Conservation (phyloP, 2,888 invertebrate species). For the Apoda limacodes region DNA sequence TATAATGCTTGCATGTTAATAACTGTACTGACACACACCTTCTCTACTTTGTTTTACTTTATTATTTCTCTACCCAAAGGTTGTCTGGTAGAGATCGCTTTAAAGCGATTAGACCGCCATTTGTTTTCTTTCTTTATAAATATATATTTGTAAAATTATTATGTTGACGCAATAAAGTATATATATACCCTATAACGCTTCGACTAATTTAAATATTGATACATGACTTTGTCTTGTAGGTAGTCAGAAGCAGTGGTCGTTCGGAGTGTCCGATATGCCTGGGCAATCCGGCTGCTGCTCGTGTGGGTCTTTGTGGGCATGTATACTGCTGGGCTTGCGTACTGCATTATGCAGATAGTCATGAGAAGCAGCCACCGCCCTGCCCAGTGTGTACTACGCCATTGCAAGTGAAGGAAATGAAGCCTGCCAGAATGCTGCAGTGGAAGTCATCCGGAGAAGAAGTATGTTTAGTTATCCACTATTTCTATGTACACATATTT, state of each 20-base stretch:
- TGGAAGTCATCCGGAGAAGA: conserved; percentile 50
- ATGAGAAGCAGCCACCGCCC: conserved; percentile 80
- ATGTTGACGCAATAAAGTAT: too few relatives aligned
- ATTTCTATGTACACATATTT: not conserved
- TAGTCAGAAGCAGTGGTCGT: conserved; percentile 48
- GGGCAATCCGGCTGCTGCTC: conserved; percentile 86
- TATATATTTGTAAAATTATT: conserved; percentile 2
- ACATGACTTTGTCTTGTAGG: conserved; percentile 25
- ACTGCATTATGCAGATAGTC: conserved; percentile 89
- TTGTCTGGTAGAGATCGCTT: too few relatives aligned
- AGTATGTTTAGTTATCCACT: conserved; percentile 25
- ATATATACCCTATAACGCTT: not conserved
- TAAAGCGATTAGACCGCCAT: too few relatives aligned
- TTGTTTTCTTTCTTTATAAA: not conserved
- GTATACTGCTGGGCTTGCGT: conserved; percentile 97
- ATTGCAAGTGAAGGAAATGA: conserved; percentile 83
- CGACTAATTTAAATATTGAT: conserved; percentile 1
- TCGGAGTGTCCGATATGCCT: conserved; percentile 91
- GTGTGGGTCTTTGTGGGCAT: conserved; percentile 95
- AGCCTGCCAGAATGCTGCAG: conserved; percentile 69
- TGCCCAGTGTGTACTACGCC: conserved; percentile 95
- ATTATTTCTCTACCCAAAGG: not conserved
- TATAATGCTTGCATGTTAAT: too few relatives aligned
- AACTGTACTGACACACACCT: too few relatives aligned
- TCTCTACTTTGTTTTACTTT: not conserved